Base-by-base conservation (phyloP, 2,797 vertebrate species). In the Darevskia mixta region DNA sequence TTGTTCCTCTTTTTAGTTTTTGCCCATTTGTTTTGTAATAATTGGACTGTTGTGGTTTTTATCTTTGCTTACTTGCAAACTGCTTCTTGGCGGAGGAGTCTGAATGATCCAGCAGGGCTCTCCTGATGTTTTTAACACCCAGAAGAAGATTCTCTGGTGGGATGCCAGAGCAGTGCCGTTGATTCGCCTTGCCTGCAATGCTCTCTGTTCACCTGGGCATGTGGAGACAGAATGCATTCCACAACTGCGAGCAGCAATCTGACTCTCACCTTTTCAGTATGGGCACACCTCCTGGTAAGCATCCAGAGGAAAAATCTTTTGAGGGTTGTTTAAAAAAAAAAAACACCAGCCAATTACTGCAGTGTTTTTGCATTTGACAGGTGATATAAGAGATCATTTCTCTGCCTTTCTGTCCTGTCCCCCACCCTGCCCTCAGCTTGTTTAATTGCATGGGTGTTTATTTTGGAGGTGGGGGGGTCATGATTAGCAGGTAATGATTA, bases 401-500 rank as follows among this genome's bases (percentile, higher is more conserved):
- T 10, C 84, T 87, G 45, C 79, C n/a, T 8, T 9, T 82, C 13
- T 38, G 35, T 35, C 15, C 20, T 38, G 15, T 9, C n/a, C 27
- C 43, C 4, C 7, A 6, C 45, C 61, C 27, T 5, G 11, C 49
- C 49, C 49, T 55, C 49, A 55, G 49, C 9, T 17, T 23, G 17
- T 43, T 43, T 8, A 15, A 18, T 38, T 29, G 15, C 32, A 13
- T 43, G 58, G 72, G 4, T 35, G 61, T 9, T 49, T 69, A 38
- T 77, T 66, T 29, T 18, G 32, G 67, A 38, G 76, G 0, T 10
- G 81, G 64, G 29, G 4, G 80, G 66, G 32, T 58, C 38, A n/a
- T 66, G 79, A 90, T 85, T 81, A 72, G 92, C 90, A 92, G 94
- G 93, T 96, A 97, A 97, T 97, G 79, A 97, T 96, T 97, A 97